A percentile compares a stretch with the other conserved stretches of the same genome.
phyloP scores from a whole-genome alignment of 2,888 invertebrate genomes.

The Agrilus mali region DNA sequence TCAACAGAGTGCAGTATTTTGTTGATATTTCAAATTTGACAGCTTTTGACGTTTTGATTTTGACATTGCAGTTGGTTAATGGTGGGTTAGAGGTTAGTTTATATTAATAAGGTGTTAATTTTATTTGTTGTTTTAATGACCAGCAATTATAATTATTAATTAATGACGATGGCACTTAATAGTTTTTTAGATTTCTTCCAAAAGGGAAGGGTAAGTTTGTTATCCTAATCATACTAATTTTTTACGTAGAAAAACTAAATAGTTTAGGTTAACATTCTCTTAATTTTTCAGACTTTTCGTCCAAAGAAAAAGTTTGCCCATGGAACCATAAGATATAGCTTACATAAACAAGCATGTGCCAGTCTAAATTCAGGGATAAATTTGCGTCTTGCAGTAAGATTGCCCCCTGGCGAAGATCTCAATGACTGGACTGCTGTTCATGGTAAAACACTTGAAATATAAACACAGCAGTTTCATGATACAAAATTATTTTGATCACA shows the following conservation, averaged over 20 bases:
- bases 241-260: conserved; percentile 2
- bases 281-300: conserved; percentile 62
- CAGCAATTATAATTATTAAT: too few relatives aligned
- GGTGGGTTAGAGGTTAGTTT: too few relatives aligned
- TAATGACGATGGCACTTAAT: conserved; percentile 46
- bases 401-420: conserved; percentile 72
- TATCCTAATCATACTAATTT: conserved; percentile 1
- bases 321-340: conserved; percentile 73
- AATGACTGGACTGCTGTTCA: conserved; percentile 92
- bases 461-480: too few relatives aligned
- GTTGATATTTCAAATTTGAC: too few relatives aligned
- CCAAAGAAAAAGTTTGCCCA: conserved; percentile 80
- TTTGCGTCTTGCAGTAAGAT: conserved; percentile 63
- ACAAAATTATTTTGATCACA: conserved; percentile 34
- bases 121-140: too few relatives aligned
- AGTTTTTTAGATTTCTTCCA: conserved; percentile 67
- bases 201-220: conserved; percentile 53
- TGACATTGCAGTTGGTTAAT: too few relatives aligned
- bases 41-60: too few relatives aligned
- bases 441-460: conserved; percentile 39
- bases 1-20: too few relatives aligned
- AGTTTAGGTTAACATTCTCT: conserved; percentile 1
- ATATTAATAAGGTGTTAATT: too few relatives aligned
- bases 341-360: conserved; percentile 85
- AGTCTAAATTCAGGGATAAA: conserved; percentile 83